A percentile compares a stretch with the other conserved stretches of the same genome.
phyloP scores from a whole-genome alignment of 1,140 invertebrate species.

The Hermetia illucens region DNA sequence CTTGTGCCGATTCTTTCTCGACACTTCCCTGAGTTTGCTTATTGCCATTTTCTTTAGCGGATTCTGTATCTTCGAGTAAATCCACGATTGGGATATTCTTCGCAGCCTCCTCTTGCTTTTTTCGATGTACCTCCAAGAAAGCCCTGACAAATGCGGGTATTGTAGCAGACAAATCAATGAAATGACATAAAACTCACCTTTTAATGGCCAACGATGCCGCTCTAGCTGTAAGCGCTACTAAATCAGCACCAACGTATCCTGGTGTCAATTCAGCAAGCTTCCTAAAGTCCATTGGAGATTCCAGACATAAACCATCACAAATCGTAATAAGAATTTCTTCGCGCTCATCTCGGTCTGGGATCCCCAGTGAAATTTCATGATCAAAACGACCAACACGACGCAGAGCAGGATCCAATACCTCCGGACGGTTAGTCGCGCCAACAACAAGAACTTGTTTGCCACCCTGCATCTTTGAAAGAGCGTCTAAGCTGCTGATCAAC shows the following conservation, averaged over 20 bases:
- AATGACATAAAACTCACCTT: constrained; percentile 8
- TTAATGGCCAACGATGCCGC: constrained; percentile 78
- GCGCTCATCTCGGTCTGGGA: constrained; percentile 75
- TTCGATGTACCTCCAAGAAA: constrained; percentile 31
- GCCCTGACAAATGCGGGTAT: too few relatives aligned
- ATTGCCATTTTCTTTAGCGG: constrained; percentile 12
- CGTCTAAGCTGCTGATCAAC: constrained; percentile 75
- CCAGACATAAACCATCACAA: constrained; percentile 53
- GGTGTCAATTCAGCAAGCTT: constrained; percentile 72
- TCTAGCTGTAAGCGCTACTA: constrained; percentile 72
- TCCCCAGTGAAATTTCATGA: constrained; percentile 84
- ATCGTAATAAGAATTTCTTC: constrained; percentile 58
- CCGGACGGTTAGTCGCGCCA: constrained; percentile 89
- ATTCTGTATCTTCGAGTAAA: constrained; percentile 19
- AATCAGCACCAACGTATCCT: constrained; percentile 94
- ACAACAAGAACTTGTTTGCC: constrained; percentile 69
- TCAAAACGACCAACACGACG: constrained; percentile 84
- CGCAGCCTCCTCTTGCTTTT: constrained; percentile 4
- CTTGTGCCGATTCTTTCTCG: neutral
- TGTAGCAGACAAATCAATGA: too few relatives aligned
- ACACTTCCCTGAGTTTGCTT: neutral
- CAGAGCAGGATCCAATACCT: constrained; percentile 84
- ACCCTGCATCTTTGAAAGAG: constrained; percentile 45
- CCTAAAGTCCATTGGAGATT: constrained; percentile 51
- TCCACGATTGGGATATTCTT: constrained; percentile 24